phyloP scores from a whole-genome alignment of 2,888 invertebrate genomes.

The Clivina fossor region DNA sequence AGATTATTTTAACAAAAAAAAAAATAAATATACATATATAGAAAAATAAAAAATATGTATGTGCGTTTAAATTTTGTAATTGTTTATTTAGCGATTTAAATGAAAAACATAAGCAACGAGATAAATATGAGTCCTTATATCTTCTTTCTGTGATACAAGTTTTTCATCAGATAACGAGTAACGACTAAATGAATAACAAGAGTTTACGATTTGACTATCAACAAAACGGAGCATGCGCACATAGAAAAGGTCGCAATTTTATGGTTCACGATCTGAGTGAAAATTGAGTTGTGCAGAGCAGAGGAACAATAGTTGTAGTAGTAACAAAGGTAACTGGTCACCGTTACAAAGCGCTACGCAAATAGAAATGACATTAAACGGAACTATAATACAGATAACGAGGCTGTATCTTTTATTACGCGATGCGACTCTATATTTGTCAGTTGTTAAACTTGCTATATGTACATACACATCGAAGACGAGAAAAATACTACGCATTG shows the following conservation, averaged over 20 bases:
- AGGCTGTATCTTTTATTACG: conserved; percentile 4
- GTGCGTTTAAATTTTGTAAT: too few relatives aligned
- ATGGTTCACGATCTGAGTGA: conserved; percentile 16
- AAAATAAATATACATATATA: too few relatives aligned
- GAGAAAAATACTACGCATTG: too few relatives aligned
- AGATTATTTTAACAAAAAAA: too few relatives aligned
- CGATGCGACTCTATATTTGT: not conserved
- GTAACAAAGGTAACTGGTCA: not conserved
- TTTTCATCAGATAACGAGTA: conserved; percentile 10
- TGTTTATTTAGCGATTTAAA: too few relatives aligned
- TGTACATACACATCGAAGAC: too few relatives aligned
- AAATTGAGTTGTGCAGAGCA: conserved; percentile 13
- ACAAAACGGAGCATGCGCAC: not conserved
- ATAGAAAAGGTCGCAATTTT: conserved; percentile 16
- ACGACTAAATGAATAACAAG: conserved; percentile 9
- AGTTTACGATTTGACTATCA: conserved; percentile 11
- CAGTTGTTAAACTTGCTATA: conserved; percentile 1
- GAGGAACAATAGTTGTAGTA: not conserved
- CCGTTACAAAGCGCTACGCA: not conserved
- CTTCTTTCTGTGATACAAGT: not conserved
- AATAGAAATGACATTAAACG: not conserved
- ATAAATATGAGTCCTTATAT: too few relatives aligned
- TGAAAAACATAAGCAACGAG: too few relatives aligned
- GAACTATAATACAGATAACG: conserved; percentile 1
- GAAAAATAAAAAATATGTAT: too few relatives aligned